Conservation (phyloP, 2,888 invertebrate species). For the Linyphia triangularis region DNA sequence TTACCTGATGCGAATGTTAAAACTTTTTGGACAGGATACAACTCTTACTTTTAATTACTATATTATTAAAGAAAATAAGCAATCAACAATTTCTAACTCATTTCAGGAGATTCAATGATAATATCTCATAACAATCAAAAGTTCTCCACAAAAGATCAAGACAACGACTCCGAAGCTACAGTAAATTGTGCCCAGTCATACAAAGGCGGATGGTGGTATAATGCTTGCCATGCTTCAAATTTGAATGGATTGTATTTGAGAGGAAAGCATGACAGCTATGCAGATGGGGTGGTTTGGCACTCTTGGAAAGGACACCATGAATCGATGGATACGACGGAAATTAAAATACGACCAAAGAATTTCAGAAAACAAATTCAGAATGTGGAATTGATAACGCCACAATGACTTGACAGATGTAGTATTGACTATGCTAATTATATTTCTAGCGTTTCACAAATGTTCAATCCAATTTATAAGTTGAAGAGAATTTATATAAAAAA, state of each 20-base stretch:
- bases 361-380: constrained; percentile 21
- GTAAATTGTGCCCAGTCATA: constrained; percentile 69
- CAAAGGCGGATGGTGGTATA: constrained; percentile 77
- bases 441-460: too few relatives aligned
- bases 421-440: too few relatives aligned
- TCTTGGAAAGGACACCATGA: constrained; percentile 77
- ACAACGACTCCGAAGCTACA: constrained; percentile 82
- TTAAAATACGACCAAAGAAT: constrained; percentile 75
- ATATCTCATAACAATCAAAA: constrained; percentile 86
- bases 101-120: constrained; percentile 82
- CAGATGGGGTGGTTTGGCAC: constrained; percentile 77
- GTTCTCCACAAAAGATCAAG: constrained; percentile 85
- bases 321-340: constrained; percentile 76
- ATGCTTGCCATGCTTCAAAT: constrained; percentile 76
- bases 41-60: too few relatives aligned
- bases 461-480: too few relatives aligned
- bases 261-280: constrained; percentile 75
- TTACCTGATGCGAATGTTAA: too few relatives aligned
- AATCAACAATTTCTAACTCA: not conserved
- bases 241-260: constrained; percentile 77
- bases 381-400: not conserved
- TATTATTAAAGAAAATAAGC: too few relatives aligned
- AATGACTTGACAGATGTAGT: too few relatives aligned
- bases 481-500: too few relatives aligned
- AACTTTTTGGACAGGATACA: too few relatives aligned